Evolutionary conservation across 2,888 invertebrate genomes (phyloP), one percentile per base, ranked within the genome.

Genomic region (Silvanus unidentatus): DNA sequence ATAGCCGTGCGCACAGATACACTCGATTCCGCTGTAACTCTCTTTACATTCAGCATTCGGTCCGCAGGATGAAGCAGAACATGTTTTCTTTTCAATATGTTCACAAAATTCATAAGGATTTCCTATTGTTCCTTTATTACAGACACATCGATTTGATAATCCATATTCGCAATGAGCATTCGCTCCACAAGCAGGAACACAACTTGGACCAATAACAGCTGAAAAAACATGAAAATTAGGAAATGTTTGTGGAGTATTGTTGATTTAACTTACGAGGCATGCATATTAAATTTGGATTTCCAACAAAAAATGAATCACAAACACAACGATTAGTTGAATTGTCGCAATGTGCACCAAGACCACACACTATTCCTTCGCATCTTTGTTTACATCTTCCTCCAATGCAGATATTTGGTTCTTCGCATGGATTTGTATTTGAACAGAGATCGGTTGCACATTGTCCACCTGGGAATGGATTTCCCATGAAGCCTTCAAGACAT

Each of bases 401-500:
- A 49, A 94, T 86, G 66, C 93, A 94, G 1, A 88, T 80, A 58
- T 86, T 80, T 0, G 88, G 87, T 39, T 84, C 81, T 22, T 80
- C 80, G 58, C 93, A 93, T 0, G 88, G 87, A 41, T 84, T 75
- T 0, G 81, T 78, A 2, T 83, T 76, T 0, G 88, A 88, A 68
- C 93, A 93, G 42, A 88, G 76, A 69, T 92, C 92, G 41, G 86
- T 83, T 43, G 77, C 77, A 64, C 94, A 94, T 43, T 78, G 78
- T 30, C 93, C 94, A 16, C 94, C 94, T 1, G 92, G 88, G 75
- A 93, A 94, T 5, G 94, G 92, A 73, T 94, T 93, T 13, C 93
- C 93, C 44, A 84, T 79, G 68, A 84, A 86, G 38, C 91, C 91
- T 66, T 90, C 88, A 1, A 85, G 80, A 63, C 93, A 94, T 64